phyloP scores from a whole-genome alignment of 2,113 vertebrate species.

The Odontesthes bonariensis region DNA sequence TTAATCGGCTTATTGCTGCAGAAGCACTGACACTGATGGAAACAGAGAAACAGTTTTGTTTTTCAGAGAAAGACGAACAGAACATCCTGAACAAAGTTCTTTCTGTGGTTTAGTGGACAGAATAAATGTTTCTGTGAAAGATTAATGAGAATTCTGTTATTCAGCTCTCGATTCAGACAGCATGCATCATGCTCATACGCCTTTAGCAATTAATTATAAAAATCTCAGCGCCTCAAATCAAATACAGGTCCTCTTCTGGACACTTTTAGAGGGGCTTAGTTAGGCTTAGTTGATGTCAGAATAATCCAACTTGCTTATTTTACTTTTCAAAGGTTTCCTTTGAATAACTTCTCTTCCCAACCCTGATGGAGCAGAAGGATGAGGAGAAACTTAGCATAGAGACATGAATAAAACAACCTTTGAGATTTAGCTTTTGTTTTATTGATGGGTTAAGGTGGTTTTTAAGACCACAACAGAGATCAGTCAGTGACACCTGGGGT shows the following conservation, averaged over 20 bases:
- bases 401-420: conserved; percentile 23
- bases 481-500: neutral
- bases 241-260: no score
- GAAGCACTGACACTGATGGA: no score
- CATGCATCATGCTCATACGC: no score
- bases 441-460: neutral
- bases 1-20: no score
- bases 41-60: no score
- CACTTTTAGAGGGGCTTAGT: neutral
- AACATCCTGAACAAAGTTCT: no score
- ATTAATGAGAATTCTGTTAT: no score
- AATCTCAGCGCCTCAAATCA: no score
- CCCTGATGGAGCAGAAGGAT: neutral
- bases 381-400: neutral
- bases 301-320: neutral
- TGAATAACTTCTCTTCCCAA: neutral
- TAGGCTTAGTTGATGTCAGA: neutral
- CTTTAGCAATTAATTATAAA: neutral
- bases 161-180: no score
- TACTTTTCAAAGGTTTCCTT: neutral
- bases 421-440: conserved; percentile 18
- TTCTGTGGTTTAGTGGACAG: no score
- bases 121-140: no score
- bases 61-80: no score
- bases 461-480: conserved; percentile 9